Evolutionary conservation across 2,797 vertebrate genomes (phyloP).

Genomic region (Siniperca obscura): DNA sequence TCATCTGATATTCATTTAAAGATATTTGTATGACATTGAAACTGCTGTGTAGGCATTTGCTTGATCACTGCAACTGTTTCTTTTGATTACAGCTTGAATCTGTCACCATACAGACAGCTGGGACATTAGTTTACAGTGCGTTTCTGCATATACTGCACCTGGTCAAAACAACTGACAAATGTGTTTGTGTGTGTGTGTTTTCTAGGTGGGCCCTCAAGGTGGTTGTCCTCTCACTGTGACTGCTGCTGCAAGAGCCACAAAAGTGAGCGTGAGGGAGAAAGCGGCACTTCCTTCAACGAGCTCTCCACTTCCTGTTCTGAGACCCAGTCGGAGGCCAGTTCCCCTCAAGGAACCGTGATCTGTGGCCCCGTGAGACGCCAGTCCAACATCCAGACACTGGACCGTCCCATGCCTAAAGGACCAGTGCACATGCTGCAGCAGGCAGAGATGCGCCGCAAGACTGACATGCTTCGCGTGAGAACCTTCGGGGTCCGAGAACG

Average conservation of each 20-base stretch:
- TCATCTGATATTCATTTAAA: constrained; percentile 50
- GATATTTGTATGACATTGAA: constrained; percentile 58
- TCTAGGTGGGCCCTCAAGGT: constrained; percentile 93
- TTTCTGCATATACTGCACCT: constrained; percentile 25
- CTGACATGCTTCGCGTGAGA: constrained; percentile 94
- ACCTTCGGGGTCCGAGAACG: constrained; percentile 92
- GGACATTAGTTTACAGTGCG: constrained; percentile 10
- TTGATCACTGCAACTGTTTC: constrained; percentile 53
- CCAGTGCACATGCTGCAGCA: constrained; percentile 91
- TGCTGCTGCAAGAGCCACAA: constrained; percentile 98
- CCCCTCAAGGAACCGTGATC: constrained; percentile 96
- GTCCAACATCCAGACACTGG: constrained; percentile 94
- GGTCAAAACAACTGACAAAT: constrained; percentile 28
- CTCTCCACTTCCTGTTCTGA: constrained; percentile 98
- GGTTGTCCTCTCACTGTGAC: constrained; percentile 95
- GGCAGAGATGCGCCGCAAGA: constrained; percentile 93
- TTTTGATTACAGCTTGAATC: constrained; percentile 63
- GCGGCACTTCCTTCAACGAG: constrained; percentile 96
- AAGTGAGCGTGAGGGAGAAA: constrained; percentile 95
- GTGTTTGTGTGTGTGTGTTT: constrained; percentile 43
- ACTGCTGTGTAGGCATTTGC: constrained; percentile 57
- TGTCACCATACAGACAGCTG: constrained; percentile 38
- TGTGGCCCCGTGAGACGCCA: constrained; percentile 91
- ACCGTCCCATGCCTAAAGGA: constrained; percentile 91
- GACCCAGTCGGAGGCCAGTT: constrained; percentile 97